Base-by-base conservation (phyloP, 2,113 vertebrate species). In the Columba janthina region DNA sequence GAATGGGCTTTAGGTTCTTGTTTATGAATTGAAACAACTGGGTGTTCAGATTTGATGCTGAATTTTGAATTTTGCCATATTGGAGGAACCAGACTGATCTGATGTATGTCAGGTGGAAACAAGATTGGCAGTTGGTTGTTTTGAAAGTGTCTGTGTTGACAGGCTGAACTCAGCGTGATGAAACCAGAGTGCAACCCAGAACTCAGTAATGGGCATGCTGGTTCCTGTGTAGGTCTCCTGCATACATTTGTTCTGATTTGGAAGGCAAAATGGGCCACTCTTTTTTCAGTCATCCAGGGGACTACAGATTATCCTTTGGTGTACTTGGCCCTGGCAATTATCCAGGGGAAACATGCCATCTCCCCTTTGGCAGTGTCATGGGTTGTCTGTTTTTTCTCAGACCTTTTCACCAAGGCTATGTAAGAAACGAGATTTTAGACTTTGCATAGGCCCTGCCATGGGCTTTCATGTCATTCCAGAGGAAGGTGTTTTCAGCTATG, bases 211-310 rank as follows among this genome's bases (percentile, higher is more conserved):
- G 46, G 42, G 25, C 4, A 3, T 34, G 50, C 74, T 91, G 51
- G 14, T 71, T 89, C 48, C 78, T 77, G 64, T 83, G 65, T n/a
- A 87, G 70, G 50, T 81, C 62, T 94, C 40, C 11, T n/a, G 24
- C 60, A 60, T 78, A 85, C 74, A 81, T 90, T 89, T 46, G 38
- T 75, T 80, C 50, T 90, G 53, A 77, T 94, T 91, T 93, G 88
- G 42, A 88, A 94, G 61, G 85, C 83, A 92, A 92, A 94, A 50
- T 24, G 66, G 44, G 54, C 61, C 86, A 58, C 80, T 92, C 77
- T 85, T 92, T 89, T 92, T 78, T 86, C 70, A 85, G 86, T 81
- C 36, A 72, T 79, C 65, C 5, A 20, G 40, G 19, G 16, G 53
- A 36, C 44, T 92, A 3, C 12, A 86, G 69, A 24, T 90, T 84